phyloP scores from a whole-genome alignment of 1,140 invertebrate genomes.

The Drosophila insularis region DNA sequence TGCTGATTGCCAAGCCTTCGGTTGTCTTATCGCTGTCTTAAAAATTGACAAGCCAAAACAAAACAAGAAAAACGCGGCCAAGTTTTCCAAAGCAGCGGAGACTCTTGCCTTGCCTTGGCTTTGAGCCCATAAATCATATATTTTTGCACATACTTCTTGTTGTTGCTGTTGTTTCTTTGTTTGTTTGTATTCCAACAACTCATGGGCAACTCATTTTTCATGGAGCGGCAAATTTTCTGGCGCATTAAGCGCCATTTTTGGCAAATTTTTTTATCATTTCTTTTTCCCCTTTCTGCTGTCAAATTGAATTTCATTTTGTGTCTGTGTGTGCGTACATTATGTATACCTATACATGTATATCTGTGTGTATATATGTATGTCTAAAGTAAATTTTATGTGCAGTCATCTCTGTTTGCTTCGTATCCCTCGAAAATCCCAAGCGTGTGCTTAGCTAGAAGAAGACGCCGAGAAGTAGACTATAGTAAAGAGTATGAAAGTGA shows the following conservation, averaged over 20 bases:
- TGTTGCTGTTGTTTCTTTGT: slow-evolving; percentile 11
- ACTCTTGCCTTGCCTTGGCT: slow-evolving; percentile 23
- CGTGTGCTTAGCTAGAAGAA: slow-evolving; percentile 47
- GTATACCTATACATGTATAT: slow-evolving; percentile 43
- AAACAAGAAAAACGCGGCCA: slow-evolving; percentile 34
- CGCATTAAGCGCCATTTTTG: slow-evolving; percentile 62
- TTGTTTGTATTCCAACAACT: slow-evolving; percentile 18
- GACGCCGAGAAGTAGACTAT: neutral
- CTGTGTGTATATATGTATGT: slow-evolving; percentile 6
- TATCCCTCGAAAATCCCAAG: slow-evolving; percentile 57
- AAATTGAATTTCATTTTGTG: slow-evolving; percentile 45
- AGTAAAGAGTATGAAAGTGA: slow-evolving; percentile 20
- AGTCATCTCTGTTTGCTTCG: slow-evolving; percentile 53
- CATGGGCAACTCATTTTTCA: slow-evolving; percentile 54
- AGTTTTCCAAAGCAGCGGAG: slow-evolving; percentile 24
- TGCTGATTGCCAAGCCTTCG: slow-evolving; percentile 66
- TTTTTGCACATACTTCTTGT: slow-evolving; percentile 30
- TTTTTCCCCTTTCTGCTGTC: neutral
- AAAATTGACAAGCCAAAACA: slow-evolving; percentile 41
- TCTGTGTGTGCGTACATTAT: neutral
- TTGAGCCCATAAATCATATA: slow-evolving; percentile 61
- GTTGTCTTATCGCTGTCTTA: slow-evolving; percentile 44
- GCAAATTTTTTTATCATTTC: slow-evolving; percentile 20
- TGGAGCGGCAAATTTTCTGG: slow-evolving; percentile 52
- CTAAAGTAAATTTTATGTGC: slow-evolving; percentile 58